Percentiles rank a stretch among this genome's conserved stretches.
Conservation (phyloP, 1,140 invertebrate species). For the Drosophila subobscura region DNA sequence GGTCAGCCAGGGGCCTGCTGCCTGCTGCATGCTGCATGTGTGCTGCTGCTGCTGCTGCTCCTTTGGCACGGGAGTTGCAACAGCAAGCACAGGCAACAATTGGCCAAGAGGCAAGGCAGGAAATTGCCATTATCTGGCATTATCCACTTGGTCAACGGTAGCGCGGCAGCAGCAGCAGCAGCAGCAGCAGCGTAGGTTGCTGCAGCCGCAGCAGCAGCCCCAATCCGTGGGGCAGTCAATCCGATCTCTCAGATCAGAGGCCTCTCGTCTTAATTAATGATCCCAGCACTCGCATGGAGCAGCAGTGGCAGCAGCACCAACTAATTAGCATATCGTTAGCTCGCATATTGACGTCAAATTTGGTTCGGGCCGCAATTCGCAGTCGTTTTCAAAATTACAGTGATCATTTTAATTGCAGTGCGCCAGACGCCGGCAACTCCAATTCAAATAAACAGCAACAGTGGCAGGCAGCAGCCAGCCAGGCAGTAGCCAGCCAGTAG, state of each 20-base stretch:
- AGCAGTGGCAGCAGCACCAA: slow-evolving; percentile 38
- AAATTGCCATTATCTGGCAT: slow-evolving; percentile 82
- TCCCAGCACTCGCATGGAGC: slow-evolving; percentile 25
- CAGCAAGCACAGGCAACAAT: slow-evolving; percentile 45
- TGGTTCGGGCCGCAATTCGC: slow-evolving; percentile 53
- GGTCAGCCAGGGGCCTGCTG: slow-evolving; percentile 67
- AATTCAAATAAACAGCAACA: slow-evolving; percentile 8
- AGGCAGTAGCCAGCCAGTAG: slow-evolving; percentile 1
- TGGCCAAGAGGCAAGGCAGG: slow-evolving; percentile 79
- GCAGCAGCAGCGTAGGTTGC: slow-evolving; percentile 28
- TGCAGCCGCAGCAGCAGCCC: slow-evolving; percentile 4
- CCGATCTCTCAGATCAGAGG: slow-evolving; percentile 58
- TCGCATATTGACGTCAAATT: slow-evolving; percentile 81
- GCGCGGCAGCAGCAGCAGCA: slow-evolving; percentile 43
- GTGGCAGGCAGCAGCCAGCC: slow-evolving; percentile 25
- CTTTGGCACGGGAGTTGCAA: slow-evolving; percentile 51
- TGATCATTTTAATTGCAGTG: slow-evolving; percentile 79
- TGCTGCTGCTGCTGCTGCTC: slow-evolving; percentile 26
- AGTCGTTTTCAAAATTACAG: slow-evolving; percentile 72
- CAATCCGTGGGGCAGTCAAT: slow-evolving; percentile 53
- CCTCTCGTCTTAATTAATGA: slow-evolving; percentile 72
- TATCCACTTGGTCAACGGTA: slow-evolving; percentile 70
- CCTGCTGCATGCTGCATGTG: slow-evolving; percentile 39
- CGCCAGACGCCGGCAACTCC: slow-evolving; percentile 49
- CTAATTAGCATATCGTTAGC: slow-evolving; percentile 79